Conservation (phyloP, 2,797 vertebrate genomes). For the Eulemur rubriventer region DNA sequence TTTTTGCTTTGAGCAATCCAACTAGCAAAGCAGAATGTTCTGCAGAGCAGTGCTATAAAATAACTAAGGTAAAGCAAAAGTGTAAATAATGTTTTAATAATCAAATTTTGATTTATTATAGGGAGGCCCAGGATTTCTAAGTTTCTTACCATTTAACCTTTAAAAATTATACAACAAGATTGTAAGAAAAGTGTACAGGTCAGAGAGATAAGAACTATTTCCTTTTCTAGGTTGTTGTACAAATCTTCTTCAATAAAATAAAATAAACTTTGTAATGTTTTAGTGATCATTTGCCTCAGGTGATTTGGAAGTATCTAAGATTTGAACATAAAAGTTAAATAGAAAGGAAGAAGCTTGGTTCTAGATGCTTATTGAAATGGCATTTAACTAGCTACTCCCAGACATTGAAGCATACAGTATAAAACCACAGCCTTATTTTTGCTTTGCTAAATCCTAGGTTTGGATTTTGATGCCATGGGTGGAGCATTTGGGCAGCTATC, state of each 20-base stretch:
- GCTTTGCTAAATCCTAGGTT: constrained; percentile 60
- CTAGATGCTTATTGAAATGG: constrained; percentile 48
- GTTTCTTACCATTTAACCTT: not conserved
- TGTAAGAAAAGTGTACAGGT: not conserved
- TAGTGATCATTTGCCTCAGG: not conserved
- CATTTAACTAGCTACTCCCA: constrained; percentile 47
- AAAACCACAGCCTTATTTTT: constrained; percentile 64
- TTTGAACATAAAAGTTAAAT: constrained; percentile 11
- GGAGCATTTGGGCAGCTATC: constrained; percentile 26
- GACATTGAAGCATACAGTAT: not conserved
- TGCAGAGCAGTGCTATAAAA: constrained; percentile 95
- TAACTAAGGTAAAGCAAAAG: constrained; percentile 91
- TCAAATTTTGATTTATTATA: not conserved
- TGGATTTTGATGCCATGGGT: constrained; percentile 38
- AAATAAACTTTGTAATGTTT: not conserved
- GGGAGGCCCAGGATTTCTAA: not conserved
- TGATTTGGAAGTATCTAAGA: constrained; percentile 32
- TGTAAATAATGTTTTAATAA: not conserved
- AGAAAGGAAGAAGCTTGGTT: not conserved
- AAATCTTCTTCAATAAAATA: not conserved
- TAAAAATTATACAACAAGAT: not conserved
- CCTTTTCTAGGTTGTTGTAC: not conserved
- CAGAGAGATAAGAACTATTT: not conserved
- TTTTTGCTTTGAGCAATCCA: constrained; percentile 98
- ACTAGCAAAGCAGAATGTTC: constrained; percentile 99